Evolutionary conservation across 2,113 vertebrate species (phyloP).

Genomic region (Oostethus manadensis): DNA sequence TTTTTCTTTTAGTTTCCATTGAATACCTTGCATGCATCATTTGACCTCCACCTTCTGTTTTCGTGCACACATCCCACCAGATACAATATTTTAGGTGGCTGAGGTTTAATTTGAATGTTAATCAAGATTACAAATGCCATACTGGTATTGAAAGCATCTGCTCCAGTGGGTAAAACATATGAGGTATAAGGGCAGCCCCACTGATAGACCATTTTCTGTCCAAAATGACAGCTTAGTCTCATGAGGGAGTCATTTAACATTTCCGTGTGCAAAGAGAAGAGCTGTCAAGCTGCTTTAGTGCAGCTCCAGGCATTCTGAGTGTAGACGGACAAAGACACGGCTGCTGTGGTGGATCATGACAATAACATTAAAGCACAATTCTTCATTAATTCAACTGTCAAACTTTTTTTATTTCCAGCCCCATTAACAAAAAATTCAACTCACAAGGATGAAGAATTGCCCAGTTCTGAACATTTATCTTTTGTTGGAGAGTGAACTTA

Average conservation of each 20-base stretch:
- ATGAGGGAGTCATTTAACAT: conserved; percentile 18
- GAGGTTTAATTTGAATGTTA: conserved; percentile 37
- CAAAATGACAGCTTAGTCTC: conserved; percentile 41
- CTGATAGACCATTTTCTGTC: conserved; percentile 27
- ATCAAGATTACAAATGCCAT: conserved; percentile 42
- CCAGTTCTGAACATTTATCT: neutral
- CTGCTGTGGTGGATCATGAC: neutral
- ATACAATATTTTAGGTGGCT: neutral
- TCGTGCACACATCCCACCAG: no score
- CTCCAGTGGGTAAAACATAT: conserved; percentile 41
- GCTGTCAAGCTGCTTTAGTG: conserved; percentile 1
- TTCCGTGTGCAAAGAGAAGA: conserved; percentile 11
- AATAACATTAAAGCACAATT: neutral
- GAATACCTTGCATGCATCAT: no score
- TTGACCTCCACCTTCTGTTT: no score
- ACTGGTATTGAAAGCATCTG: conserved; percentile 40
- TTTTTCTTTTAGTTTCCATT: no score
- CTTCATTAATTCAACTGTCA: neutral
- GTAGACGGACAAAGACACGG: conserved; percentile 3
- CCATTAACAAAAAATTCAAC: neutral
- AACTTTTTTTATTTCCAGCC: no score
- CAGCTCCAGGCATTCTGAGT: conserved; percentile 1
- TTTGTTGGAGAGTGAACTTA: neutral
- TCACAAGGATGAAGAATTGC: neutral
- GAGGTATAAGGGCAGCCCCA: conserved; percentile 23